Base-by-base conservation (phyloP, 1,140 invertebrate genomes). In the Achroia grisella region DNA sequence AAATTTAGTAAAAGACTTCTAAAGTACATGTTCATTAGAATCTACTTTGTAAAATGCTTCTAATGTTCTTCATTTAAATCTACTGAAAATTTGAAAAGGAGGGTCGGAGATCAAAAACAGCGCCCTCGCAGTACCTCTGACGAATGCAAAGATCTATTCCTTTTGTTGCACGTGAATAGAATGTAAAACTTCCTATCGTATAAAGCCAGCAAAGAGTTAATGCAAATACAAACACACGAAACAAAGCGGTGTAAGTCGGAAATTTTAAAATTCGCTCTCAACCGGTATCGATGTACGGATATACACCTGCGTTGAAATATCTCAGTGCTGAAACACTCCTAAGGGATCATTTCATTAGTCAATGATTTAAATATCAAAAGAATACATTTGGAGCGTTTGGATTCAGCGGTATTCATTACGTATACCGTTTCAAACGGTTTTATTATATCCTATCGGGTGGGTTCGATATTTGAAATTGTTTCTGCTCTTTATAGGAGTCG, bases 291-390 rank as follows among this genome's bases (percentile, higher is more conserved):
- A 37, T 37, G 17, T 37, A 37, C 35, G 17, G n/a, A n/a, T n/a
- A n/a, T 14, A 13, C 17, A 37, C 14, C 35, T 23, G 6, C 17
- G 17, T 23, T 2, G 17, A 23, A 23, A 23, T 23, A 23, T 23
- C 17, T 23, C 17, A 23, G 6, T 30, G 23, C 32, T 39, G 30
- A 12, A 36, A 39, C 10, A 40, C 23, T 52, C 52, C 48, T 45
- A 14, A 13, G 35, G 60, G 53, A 55, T 61, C 55, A 55, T 60
- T 65, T 65, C 58, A 60, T 69, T 65, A 69, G 59, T 52, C 54
- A 44, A 52, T 57, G 53, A 69, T 69, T 70, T 62, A 60, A 66
- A 69, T 69, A 62, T 70, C 66, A 70, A 62, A 67, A 60, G 66
- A 70, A 70, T 70, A 66, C 48, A 65, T 65, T 65, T 56, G 23